Conservation (phyloP, 1,140 invertebrate genomes). For the Battus philenor region DNA sequence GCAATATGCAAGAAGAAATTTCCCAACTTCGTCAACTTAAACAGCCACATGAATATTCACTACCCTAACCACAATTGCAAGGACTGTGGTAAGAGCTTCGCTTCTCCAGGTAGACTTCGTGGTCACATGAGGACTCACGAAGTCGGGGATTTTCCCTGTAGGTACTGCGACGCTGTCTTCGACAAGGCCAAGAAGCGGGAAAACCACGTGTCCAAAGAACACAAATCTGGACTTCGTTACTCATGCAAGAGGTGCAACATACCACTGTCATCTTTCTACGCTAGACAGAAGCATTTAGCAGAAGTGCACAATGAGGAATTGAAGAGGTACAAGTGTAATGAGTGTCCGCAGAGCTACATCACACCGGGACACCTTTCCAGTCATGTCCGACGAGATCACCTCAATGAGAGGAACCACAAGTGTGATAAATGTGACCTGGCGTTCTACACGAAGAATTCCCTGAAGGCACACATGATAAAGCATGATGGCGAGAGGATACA, state of each 20-base stretch:
- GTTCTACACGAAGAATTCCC: slow-evolving; percentile 22
- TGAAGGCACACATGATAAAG: slow-evolving; percentile 36
- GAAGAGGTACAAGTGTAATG: slow-evolving; percentile 23
- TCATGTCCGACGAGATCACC: slow-evolving; percentile 28
- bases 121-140: slow-evolving; percentile 24
- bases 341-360: slow-evolving; percentile 26
- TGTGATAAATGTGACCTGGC: slow-evolving; percentile 35
- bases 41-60: slow-evolving; percentile 34
- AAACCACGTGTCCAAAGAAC: slow-evolving; percentile 20
- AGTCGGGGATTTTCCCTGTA: slow-evolving; percentile 21
- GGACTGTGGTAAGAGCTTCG: slow-evolving; percentile 25
- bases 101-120: slow-evolving; percentile 17
- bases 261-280: neutral
- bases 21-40: slow-evolving; percentile 25
- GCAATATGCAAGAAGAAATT: slow-evolving; percentile 24
- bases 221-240: too few species aligned
- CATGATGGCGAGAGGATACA: slow-evolving; percentile 30
- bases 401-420: slow-evolving; percentile 24
- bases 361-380: slow-evolving; percentile 9
- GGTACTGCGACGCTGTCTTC: slow-evolving; percentile 25
- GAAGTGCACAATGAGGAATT: slow-evolving; percentile 22
- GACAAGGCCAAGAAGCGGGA: slow-evolving; percentile 18
- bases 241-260: neutral
- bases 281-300: slow-evolving; percentile 23
- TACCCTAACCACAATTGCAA: slow-evolving; percentile 30